Base-by-base conservation (phyloP, 2,888 invertebrate species). In the Lasioglossum zephyrum region DNA sequence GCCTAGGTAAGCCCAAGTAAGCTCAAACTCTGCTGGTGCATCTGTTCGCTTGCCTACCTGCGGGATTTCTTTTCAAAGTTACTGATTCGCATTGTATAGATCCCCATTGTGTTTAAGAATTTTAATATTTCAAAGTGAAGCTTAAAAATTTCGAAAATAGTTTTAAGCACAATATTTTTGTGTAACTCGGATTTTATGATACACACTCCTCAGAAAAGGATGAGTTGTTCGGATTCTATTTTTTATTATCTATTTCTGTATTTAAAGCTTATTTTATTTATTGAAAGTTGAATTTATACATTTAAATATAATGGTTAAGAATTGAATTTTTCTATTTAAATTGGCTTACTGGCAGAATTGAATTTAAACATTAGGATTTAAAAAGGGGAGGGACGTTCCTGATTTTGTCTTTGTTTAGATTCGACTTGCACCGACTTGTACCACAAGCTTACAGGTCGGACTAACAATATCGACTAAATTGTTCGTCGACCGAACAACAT, bases 41-140 rank as follows among this genome's bases (percentile, higher is more conserved):
- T 83, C 60, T 83, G 73, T 69, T 77, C 49, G 82, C 74, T 86
- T 88, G 88, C 70, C 89, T 81, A 89, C 69, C 60, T 77, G 11
- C 63, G 86, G 83, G 75, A 60, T 86, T 76, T 18, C 60, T 3
- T 26, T 11, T 39, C n/a, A 26, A 22, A n/a, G 4, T 73, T 31
- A 22, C 8, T 44, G 13, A 44, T 44, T 44, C 4, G 44, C 44
- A 44, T 44, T 44, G 44, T 44, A 44, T 4, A 44, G 44, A 44
- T 44, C 11, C 44, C 44, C 44, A 44, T 44, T 44, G 22, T 39
- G 39, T 36, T 8, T 36, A 36, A 66, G 18, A 60, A 66, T 36
- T 66, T 31, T 36, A 18, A 31, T 66, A 36, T 36, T 63, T 31
- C 26, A 16, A 31, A 63, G 26, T 4, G 3, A 26, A 26, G 11